Conservation (phyloP, 53 echinoderm and acorn worm genomes). For the Holothuria scabra region DNA sequence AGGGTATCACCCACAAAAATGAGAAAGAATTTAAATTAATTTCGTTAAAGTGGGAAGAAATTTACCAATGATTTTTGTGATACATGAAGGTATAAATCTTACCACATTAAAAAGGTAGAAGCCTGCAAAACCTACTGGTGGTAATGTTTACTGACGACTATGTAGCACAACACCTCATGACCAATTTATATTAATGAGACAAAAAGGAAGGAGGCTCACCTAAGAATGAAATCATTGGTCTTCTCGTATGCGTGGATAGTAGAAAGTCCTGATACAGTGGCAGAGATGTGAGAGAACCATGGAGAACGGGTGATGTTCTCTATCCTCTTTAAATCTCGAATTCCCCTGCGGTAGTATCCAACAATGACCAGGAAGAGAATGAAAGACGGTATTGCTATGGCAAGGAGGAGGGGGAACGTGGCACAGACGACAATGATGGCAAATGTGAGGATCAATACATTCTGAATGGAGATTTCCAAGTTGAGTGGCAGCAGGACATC, state of each 20-base stretch:
- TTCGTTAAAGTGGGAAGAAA: no score
- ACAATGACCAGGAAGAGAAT: constrained; percentile 80
- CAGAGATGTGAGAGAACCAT: constrained; percentile 97
- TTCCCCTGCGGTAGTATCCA: constrained; percentile 80
- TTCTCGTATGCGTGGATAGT: constrained; percentile 95
- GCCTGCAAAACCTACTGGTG: no score
- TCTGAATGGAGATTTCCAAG: constrained; percentile 85
- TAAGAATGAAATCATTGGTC: constrained; percentile 76
- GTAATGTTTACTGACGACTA: no score
- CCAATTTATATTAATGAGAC: neutral
- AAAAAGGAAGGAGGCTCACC: constrained; percentile 53
- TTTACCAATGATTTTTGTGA: no score
- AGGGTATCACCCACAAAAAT: no score
- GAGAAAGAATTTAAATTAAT: no score
- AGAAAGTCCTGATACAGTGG: constrained; percentile 90
- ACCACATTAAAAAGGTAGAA: no score
- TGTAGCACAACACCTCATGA: no score
- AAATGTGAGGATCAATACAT: constrained; percentile 73
- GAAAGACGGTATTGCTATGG: constrained; percentile 67
- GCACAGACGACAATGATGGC: constrained; percentile 76
- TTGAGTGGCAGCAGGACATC: constrained; percentile 89
- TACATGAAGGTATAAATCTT: no score
- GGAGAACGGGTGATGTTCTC: constrained; percentile 95
- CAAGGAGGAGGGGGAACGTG: constrained; percentile 78
- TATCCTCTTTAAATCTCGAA: constrained; percentile 89